phyloP scores from a whole-genome alignment of 2,888 invertebrate genomes.

The Isoperla grammatica region DNA sequence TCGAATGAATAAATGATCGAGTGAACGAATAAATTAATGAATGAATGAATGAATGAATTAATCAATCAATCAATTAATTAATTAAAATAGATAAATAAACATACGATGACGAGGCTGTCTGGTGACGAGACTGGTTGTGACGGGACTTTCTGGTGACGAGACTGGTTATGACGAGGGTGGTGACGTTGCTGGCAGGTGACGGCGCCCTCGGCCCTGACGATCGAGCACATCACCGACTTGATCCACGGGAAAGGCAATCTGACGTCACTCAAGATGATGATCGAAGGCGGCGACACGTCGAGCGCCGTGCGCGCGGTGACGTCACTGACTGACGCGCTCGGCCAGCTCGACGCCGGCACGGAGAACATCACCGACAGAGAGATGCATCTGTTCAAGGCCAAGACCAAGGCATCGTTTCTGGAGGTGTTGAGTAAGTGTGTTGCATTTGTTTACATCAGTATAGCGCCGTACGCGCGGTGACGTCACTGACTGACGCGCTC shows the following conservation, averaged over 20 bases:
- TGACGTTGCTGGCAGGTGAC: too few relatives aligned
- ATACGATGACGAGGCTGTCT: too few relatives aligned
- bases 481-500: background rate
- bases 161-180: too few relatives aligned
- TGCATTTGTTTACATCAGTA: too few relatives aligned
- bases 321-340: background rate
- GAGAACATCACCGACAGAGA: background rate
- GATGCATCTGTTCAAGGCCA: background rate
- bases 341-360: background rate
- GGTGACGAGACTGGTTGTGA: too few relatives aligned
- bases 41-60: too few relatives aligned
- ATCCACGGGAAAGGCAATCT: background rate
- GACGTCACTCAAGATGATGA: background rate
- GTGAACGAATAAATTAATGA: too few relatives aligned
- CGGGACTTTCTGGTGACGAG: too few relatives aligned
- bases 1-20: too few relatives aligned
- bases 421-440: background rate
- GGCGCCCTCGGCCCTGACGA: background rate
- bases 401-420: background rate
- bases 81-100: too few relatives aligned
- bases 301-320: background rate
- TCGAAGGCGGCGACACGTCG: constrained; percentile 2
- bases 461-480: background rate
- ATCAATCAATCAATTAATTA: too few relatives aligned
- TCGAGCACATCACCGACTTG: background rate